Conservation (phyloP, 2,113 vertebrate genomes). For the Petromus typicus region DNA sequence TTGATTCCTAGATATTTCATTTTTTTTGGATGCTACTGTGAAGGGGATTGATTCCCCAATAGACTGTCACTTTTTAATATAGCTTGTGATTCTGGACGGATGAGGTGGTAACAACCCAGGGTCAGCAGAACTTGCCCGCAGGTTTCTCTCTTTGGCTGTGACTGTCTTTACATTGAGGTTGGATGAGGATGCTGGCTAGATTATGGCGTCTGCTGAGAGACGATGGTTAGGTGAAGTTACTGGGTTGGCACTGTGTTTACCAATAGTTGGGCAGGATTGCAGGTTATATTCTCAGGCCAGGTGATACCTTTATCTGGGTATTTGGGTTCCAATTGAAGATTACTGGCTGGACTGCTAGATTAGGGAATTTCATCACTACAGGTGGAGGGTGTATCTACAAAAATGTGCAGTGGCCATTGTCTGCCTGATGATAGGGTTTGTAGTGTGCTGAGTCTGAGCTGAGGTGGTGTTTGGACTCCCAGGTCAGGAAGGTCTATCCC, state of each 20-base stretch:
- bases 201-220: neutral
- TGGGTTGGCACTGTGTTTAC: neutral
- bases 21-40: too few relatives aligned
- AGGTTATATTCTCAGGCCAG: neutral
- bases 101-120: neutral
- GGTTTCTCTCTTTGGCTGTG: neutral
- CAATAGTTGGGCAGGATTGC: neutral
- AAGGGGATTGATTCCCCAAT: too few relatives aligned
- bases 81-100: neutral
- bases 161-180: neutral
- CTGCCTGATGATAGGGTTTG: neutral
- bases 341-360: neutral
- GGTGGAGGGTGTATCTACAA: neutral
- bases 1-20: too few relatives aligned
- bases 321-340: neutral
- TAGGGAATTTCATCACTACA: neutral
- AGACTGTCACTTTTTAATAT: neutral
- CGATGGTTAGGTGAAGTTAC: neutral
- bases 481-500: neutral
- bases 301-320: neutral
- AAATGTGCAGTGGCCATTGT: neutral
- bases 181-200: neutral
- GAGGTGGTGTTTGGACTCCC: neutral
- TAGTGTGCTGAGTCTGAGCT: neutral
- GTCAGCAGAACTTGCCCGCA: neutral